These are phyloP conservation scores for Rhagium mordax DNA, from an alignment of 2,888 invertebrate species.

Conservation along the genomic window DNA sequence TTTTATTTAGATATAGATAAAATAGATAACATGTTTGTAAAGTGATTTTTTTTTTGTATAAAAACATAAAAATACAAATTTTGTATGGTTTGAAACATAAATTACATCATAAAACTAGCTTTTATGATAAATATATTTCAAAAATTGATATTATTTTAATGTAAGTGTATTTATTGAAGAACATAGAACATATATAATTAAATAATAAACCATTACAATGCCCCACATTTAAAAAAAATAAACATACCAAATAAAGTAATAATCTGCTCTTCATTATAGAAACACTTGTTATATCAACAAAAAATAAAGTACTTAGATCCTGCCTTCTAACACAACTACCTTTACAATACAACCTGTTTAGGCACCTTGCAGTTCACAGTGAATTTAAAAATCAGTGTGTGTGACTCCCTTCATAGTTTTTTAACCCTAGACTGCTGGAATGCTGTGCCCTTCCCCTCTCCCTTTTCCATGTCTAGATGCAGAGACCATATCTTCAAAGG, in stretches of 20 bases:
- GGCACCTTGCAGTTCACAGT: slow-evolving; percentile 58
- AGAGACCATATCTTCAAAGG: slow-evolving; percentile 47
- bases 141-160: no score
- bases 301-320: slow-evolving; percentile 15
- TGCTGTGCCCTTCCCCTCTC: slow-evolving; percentile 55
- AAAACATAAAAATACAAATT: no score
- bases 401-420: slow-evolving; percentile 69
- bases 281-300: slow-evolving; percentile 25
- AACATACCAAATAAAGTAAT: slow-evolving; percentile 22
- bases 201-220: not conserved
- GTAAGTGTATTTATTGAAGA: not conserved
- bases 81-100: no score
- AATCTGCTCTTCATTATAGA: slow-evolving; percentile 12
- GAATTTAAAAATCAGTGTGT: slow-evolving; percentile 67
- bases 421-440: slow-evolving; percentile 67
- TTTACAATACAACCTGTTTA: slow-evolving; percentile 58
- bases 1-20: no score
- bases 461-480: slow-evolving; percentile 20
- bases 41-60: no score
- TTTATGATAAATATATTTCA: no score
- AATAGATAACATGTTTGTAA: no score
- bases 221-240: not conserved
- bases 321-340: slow-evolving; percentile 38
- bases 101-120: no score
- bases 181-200: not conserved